Base-by-base conservation (phyloP, 2,113 vertebrate species). In the Syrrhaptes paradoxus region DNA sequence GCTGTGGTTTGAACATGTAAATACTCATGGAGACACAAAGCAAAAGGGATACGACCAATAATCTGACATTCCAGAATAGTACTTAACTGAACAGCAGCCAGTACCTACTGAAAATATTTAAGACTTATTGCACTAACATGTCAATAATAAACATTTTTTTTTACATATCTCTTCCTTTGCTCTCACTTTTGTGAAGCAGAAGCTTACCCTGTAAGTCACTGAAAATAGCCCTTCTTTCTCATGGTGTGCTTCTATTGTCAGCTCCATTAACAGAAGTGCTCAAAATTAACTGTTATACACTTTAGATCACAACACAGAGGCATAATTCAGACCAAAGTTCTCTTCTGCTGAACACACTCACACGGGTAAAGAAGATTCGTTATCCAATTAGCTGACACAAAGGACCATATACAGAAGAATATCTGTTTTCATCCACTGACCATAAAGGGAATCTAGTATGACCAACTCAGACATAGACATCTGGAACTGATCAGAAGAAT, bases 41-140 rank as follows among this genome's bases (percentile, higher is more conserved):
- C 15, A 73, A 36, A 49, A 65, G 13, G 3, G 13, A 9, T 0
- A 0, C 52, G 10, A 67, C 21, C 8, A 41, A 55, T 34, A 52
- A 25, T 29, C 31, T 63, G 55, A 63, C 15, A 11, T 58, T 54
- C 46, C 22, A 24, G 28, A 67, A 51, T 3, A 12, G 18, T 52
- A 41, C 31, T 52, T 78, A 62, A 49, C 6, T 12, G 21, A 70
- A 65, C 11, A 61, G 10, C 17, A 18, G 8, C 29, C 48, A 43
- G 22, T 36, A 62, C 12, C 21, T 3, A 34, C 26, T 54, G 31
- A 68, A 78, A 70, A 74, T n/a, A 58, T 70, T 61, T 81, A 57
- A 65, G 57, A 63, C 8, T 16, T 52, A 32, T 15, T 52, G 43
- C 20, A 32, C 2, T 43, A 65, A 32, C 29, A 22, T 1, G 1